Evolutionary conservation across 2,797 vertebrate species (phyloP).

Genomic region (Scolopax rusticola): DNA sequence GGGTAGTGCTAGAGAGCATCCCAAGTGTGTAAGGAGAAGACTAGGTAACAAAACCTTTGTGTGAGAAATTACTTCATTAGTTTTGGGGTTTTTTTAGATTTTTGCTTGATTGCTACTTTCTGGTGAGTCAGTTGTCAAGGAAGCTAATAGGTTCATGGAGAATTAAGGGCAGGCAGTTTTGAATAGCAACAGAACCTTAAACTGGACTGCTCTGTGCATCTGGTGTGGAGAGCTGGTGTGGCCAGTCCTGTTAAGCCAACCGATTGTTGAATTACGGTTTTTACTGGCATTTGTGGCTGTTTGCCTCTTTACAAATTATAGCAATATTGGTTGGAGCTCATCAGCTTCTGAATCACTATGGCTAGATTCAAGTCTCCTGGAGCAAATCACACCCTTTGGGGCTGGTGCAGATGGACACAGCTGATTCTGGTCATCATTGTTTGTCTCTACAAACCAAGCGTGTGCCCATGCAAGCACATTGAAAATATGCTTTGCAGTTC

Average conservation of each 20-base stretch:
- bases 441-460: background rate
- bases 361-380: background rate
- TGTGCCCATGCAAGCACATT: background rate
- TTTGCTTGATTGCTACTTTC: background rate
- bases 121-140: background rate
- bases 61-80: background rate
- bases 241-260: background rate
- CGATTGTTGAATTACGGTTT: background rate
- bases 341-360: background rate
- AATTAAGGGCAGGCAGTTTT: background rate
- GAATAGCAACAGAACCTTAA: background rate
- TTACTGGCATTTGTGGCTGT: background rate
- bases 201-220: background rate
- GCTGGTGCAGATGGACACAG: background rate
- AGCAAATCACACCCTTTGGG: background rate
- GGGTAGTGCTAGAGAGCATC: background rate
- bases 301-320: background rate
- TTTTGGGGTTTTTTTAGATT: background rate
- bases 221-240: background rate
- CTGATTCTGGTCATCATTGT: background rate
- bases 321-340: background rate
- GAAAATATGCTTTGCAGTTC: background rate
- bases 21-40: background rate
- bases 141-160: background rate
- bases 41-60: background rate